phyloP scores from a whole-genome alignment of 2,888 invertebrate species.

The Macrophya alboannulata region DNA sequence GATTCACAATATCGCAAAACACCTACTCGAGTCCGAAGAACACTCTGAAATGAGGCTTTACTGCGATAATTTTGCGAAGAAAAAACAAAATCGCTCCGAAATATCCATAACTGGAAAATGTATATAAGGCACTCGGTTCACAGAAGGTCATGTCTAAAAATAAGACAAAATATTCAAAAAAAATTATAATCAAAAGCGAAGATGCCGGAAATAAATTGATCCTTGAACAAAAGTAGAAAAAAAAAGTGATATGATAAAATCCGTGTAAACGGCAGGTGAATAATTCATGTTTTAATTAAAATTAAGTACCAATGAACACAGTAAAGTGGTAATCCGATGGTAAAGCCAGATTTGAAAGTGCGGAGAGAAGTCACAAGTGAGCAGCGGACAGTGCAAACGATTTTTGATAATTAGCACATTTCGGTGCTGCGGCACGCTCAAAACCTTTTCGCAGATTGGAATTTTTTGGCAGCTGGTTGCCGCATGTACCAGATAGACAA shows the following conservation, averaged over 20 bases:
- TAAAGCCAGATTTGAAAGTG: neutral
- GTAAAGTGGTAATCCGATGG: neutral
- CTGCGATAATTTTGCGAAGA: too few species aligned
- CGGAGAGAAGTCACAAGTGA: neutral
- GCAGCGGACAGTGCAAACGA: neutral
- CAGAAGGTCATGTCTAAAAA: neutral
- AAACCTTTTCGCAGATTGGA: neutral
- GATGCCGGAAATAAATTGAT: neutral
- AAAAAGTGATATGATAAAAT: neutral
- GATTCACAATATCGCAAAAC: too few species aligned
- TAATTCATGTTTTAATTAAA: conserved; percentile 36
- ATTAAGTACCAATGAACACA: neutral
- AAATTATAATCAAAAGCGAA: neutral
- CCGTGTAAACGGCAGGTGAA: neutral
- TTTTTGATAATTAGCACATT: conserved; percentile 34
- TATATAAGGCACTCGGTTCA: too few species aligned
- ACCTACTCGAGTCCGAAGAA: too few species aligned
- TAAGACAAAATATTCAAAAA: neutral
- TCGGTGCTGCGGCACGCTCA: neutral
- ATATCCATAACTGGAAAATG: too few species aligned
- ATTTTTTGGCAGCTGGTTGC: neutral
- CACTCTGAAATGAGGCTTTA: too few species aligned
- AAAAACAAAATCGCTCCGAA: too few species aligned
- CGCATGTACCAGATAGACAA: neutral
- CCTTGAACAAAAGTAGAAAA: neutral